A percentile compares a stretch with the other conserved stretches of the same genome.
phyloP scores from a whole-genome alignment of 2,113 vertebrate genomes.

The Erythrocercus mccallii region DNA sequence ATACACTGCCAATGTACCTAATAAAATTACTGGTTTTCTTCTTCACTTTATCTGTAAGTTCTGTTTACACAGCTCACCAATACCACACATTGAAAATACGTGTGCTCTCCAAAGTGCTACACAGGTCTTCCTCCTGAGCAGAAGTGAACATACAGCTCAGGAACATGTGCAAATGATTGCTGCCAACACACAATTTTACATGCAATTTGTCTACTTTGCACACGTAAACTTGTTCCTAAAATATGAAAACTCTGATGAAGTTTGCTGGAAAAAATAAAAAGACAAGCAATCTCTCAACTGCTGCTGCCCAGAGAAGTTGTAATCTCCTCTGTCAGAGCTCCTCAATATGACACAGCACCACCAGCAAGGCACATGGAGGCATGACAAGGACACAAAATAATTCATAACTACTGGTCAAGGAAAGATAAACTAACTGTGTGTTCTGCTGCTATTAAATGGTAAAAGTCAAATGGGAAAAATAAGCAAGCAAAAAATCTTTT shows the following conservation, averaged over 20 bases:
- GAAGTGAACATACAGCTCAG: background rate
- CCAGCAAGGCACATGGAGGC: background rate
- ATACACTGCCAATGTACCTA: background rate
- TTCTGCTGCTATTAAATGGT: background rate
- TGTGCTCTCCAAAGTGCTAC: background rate
- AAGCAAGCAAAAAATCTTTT: background rate
- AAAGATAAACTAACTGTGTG: background rate
- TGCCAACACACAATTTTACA: background rate
- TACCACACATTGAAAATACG: background rate
- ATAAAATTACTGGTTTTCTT: background rate
- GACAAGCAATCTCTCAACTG: background rate
- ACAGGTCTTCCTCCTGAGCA: background rate
- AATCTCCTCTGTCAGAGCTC: background rate
- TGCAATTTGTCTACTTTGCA: background rate
- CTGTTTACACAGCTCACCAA: background rate
- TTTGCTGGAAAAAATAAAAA: background rate
- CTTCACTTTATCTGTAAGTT: background rate
- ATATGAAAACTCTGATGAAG: background rate
- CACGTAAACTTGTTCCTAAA: background rate
- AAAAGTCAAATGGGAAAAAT: background rate
- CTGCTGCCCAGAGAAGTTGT: background rate
- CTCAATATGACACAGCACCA: accelerated
- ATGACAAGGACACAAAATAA: background rate
- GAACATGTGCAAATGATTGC: background rate
- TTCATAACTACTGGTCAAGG: background rate